Conservation (phyloP, 1,140 invertebrate species). For the Triops cancriformis region DNA sequence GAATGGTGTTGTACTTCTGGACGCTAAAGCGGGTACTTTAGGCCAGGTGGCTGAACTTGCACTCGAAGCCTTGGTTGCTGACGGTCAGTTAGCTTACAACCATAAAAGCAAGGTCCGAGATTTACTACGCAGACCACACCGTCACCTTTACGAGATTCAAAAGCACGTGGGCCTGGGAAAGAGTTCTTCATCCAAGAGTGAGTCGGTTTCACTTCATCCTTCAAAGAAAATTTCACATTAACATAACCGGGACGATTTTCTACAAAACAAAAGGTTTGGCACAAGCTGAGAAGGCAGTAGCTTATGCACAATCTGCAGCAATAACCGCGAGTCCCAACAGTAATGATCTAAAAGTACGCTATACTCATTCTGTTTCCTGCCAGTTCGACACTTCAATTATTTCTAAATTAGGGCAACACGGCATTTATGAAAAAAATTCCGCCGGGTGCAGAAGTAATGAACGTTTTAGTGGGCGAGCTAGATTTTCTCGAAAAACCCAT, state of each 20-base stretch:
- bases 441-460: constrained; percentile 89
- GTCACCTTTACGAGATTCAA: constrained; percentile 80
- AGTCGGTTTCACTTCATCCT: not conserved
- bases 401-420: constrained; percentile 58
- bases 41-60: constrained; percentile 83
- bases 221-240: not conserved
- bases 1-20: constrained; percentile 82
- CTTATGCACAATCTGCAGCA: not conserved
- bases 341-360: not conserved
- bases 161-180: constrained; percentile 19
- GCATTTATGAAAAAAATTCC: constrained; percentile 97
- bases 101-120: constrained; percentile 60
- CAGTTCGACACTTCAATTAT: not conserved
- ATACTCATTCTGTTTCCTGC: not conserved
- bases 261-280: not conserved
- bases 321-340: not conserved
- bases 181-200: not conserved
- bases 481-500: constrained; percentile 87
- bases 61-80: constrained; percentile 81
- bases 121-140: constrained; percentile 74
- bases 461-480: constrained; percentile 95
- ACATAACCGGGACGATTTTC: not conserved
- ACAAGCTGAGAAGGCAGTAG: not conserved
- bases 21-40: constrained; percentile 75
- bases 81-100: constrained; percentile 61